Evolutionary conservation across 2,888 invertebrate genomes (phyloP), one percentile per base, ranked within the genome.

Genomic region (Machimus atricapillus): DNA sequence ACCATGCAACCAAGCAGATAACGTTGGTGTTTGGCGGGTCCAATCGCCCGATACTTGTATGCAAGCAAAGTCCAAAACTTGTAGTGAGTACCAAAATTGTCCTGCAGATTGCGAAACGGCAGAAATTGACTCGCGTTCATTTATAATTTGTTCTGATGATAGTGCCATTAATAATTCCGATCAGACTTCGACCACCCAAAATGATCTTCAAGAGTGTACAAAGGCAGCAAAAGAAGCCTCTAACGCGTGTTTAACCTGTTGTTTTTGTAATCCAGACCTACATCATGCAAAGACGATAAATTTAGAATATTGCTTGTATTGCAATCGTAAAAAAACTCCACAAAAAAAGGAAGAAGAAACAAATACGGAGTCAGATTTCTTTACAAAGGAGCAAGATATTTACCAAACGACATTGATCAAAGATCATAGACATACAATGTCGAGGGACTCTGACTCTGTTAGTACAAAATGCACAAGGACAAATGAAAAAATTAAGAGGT

Each of bases 221-320:
- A 31, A 74, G 6, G n/a, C 23, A n/a, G 73, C 8, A 34, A 74
- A 73, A 27, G 74, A 85, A 27, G 7, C 43, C 9, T 43, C 43
- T 6, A 86, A n/a, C 9, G 56, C 7, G 43, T 89, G 88, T 58
- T 46, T 19, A 66, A 37, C 85, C 27, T 89, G 89, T 78, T 89
- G 89, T 82, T 89, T 88, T 85, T 89, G 89, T 73, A 89, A 89
- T 88, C 89, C 89, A 23, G 66, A 87, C 23, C 82, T 89, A 73
- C 89, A 89, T 78, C 87, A 79, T 86, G 40, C 46, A 46, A 40
- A 73, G 40, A 46, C 14, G 14, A 40, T 73, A 34, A 52, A 87
- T 52, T 56, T 79, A 5, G 77, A 46, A 3, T 77, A 19, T 40
- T 88, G 88, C 46, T 40, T 86, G 14, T 88, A 88, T 52, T 88